Base-by-base conservation (phyloP, 2,888 invertebrate species). In the Hirtodrosophila cameraria region DNA sequence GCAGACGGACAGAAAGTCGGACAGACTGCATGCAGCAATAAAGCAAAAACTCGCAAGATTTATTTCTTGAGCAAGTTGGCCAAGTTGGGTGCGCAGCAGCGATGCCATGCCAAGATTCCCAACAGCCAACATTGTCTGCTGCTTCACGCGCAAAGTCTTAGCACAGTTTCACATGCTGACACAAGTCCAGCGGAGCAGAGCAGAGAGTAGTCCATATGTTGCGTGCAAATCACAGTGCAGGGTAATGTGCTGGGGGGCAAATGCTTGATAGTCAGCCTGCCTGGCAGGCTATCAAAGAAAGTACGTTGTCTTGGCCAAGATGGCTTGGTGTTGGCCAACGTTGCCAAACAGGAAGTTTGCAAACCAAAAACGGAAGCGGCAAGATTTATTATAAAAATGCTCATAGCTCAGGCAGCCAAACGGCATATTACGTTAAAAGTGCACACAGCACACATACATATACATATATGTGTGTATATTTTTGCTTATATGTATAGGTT, bases 361-460 rank as follows among this genome's bases (percentile, higher is more conserved):
- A 78, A 86, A 87, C 87, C 84, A 77, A 86, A 88, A 84, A 75
- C 85, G 87, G 88, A 88, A 86, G 74, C 71, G 70, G 64, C 52
- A 85, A 87, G 86, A 85, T 87, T 87, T 85, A 85, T 85, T 87
- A 88, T 78, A 87, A 81, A 85, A 87, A 88, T 86, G 79, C 79
- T 85, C 72, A 87, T 72, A 76, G 87, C 80, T 79, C 83, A 85
- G 70, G 55, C 82, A 72, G 63, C 58, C 76, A 82, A 73, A 84
- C 75, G 87, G 83, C 74, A 83, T 86, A 83, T 83, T 83, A 83
- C 85, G 86, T 80, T 80, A 80, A 86, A 81, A 80, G 81, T 80
- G 86, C 72, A 71, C 55, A 75, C 35, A 39, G 70, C 35, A 45
- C 52, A 61, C 15, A 20, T 25, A 25, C n/a, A 39, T 38, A 57